phyloP scores from a whole-genome alignment of 2,113 vertebrate species.

The Motacilla alba region DNA sequence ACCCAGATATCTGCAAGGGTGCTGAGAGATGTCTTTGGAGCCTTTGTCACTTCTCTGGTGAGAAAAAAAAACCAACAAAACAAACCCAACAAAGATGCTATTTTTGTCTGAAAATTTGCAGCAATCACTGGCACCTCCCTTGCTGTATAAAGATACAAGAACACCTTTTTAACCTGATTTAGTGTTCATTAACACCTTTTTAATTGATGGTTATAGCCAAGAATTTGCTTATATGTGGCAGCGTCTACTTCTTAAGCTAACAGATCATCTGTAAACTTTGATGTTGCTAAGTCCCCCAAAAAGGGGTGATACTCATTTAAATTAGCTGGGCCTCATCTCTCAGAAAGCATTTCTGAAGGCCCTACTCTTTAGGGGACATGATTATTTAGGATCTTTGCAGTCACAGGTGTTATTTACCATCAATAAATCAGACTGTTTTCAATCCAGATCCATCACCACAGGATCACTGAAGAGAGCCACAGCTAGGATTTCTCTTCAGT shows the following conservation, averaged over 20 bases:
- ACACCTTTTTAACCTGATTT: background rate
- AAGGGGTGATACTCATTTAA: accelerated
- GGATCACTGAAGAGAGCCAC: background rate
- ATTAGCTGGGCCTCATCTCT: background rate
- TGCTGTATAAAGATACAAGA: background rate
- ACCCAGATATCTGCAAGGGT: accelerated
- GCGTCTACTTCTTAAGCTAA: background rate
- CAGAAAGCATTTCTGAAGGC: background rate
- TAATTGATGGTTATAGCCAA: background rate
- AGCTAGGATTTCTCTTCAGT: background rate
- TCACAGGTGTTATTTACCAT: background rate
- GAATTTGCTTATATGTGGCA: background rate
- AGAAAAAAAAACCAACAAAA: background rate
- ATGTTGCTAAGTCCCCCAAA: background rate
- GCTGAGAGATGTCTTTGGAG: accelerated
- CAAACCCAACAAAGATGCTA: background rate
- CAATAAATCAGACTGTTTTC: background rate
- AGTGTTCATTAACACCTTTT: background rate
- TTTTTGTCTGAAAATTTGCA: background rate
- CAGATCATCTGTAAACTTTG: background rate
- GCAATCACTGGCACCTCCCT: background rate
- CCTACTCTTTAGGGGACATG: accelerated
- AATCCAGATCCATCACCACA: accelerated
- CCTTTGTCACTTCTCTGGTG: background rate
- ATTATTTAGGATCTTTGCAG: background rate